phyloP scores from a whole-genome alignment of 2,888 invertebrate genomes.

The Cryptocephalus primarius region DNA sequence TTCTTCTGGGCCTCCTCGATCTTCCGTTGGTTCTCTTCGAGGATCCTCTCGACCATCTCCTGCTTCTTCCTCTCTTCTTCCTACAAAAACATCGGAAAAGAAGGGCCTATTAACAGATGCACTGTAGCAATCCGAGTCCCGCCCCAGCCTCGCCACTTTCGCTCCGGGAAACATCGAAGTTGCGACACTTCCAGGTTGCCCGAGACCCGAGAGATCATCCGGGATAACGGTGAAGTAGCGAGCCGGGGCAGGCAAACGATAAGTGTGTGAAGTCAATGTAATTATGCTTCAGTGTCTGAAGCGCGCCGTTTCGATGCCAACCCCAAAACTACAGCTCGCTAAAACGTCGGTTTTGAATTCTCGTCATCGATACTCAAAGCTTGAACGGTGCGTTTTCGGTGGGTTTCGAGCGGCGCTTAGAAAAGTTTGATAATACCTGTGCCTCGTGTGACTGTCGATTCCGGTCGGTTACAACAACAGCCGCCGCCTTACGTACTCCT shows the following conservation, averaged over 20 bases:
- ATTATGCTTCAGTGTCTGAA: too few species aligned
- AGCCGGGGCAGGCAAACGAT: too few species aligned
- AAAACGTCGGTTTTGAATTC: too few species aligned
- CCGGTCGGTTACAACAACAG: slow-evolving; percentile 27
- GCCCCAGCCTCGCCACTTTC: slow-evolving; percentile 21
- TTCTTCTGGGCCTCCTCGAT: slow-evolving; percentile 95
- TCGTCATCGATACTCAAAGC: too few species aligned
- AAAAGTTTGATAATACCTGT: slow-evolving; percentile 51
- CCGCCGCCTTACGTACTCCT: slow-evolving; percentile 19
- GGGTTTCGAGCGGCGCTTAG: slow-evolving; percentile 18
- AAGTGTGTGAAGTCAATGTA: too few species aligned
- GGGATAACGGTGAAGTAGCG: too few species aligned
- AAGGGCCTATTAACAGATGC: too few species aligned
- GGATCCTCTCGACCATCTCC: slow-evolving; percentile 89
- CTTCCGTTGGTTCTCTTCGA: slow-evolving; percentile 96
- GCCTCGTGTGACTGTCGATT: slow-evolving; percentile 28
- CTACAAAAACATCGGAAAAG: slow-evolving; percentile 61
- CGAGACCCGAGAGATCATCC: too few species aligned
- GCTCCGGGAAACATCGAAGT: too few species aligned
- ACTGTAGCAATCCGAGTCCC: slow-evolving; percentile 14
- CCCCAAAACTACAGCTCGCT: too few species aligned
- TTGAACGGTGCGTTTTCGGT: slow-evolving; percentile 7
- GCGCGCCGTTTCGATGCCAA: too few species aligned
- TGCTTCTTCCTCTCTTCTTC: slow-evolving; percentile 95
- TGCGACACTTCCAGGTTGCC: too few species aligned